Base-by-base conservation (phyloP, 2,888 invertebrate genomes). In the Hemithea aestivaria region DNA sequence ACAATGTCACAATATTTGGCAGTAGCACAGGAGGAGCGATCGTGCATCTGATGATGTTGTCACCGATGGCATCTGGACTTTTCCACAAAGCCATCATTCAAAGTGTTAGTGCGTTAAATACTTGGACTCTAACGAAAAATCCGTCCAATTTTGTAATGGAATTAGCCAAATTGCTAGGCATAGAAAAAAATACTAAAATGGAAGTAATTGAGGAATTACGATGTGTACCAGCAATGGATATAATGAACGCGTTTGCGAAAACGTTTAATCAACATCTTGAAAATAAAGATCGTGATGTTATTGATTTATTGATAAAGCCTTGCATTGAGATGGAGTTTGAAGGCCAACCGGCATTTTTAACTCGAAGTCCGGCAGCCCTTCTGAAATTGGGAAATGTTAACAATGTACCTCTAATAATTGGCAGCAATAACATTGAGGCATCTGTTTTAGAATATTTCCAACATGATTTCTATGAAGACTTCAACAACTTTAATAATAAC, bases 1-100 rank as follows among this genome's bases (percentile, higher is more conserved):
- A 66, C 23, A 85, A 83, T 58, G 74, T 88, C 1, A 88, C 88
- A 1, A 67, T 88, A 48, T 85, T 87, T 54, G 88, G 88, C 16
- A 74, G 71, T 50, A 73, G 84, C 45, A 60, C 83, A 1, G 88
- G 89, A 7, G 88, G 76, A 21, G 77, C 87, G 1, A 66, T 77
- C 6, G 77, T 79, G 1, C 88, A 89, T 53, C 70, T 77, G 10
- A 73, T 88, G 67, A 79, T 83, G 66, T 50, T 88, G 5, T 88
- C 87, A 1, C 84, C 87, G 1, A 79, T 83, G 76, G 83, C 87
- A 3, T 48, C 64, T 9, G 87, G 87, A 10, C 55, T 87, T 10
- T 87, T 87, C 46, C 84, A 87, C 45, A 84, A 81, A 60, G 82
- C 77, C 2, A 79, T 87, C 20, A 64, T 83, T 32, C 84, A 87